Percentiles rank a stretch among this genome's conserved stretches.
Evolutionary conservation across 2,888 invertebrate species (phyloP).

Genomic region (Caenorhabditis zanzibari): DNA sequence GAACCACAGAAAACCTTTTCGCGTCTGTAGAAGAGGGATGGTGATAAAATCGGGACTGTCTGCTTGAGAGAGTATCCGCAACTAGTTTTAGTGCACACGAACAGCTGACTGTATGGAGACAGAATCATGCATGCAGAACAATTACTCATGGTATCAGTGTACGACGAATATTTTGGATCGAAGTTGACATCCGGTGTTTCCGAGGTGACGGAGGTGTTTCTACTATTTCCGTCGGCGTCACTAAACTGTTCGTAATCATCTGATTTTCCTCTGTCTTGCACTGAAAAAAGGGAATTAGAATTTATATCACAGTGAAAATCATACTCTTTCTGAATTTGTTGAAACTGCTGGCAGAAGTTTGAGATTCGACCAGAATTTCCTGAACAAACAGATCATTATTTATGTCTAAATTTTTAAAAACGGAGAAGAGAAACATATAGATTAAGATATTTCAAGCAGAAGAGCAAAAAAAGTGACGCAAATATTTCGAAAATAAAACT

Average conservation of each 20-base stretch:
- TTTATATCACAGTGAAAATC: too few species aligned
- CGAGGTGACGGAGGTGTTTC: background rate
- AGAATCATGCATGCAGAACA: conserved; percentile 7
- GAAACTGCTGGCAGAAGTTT: too few species aligned
- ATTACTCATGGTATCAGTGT: conserved; percentile 3
- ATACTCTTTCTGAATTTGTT: too few species aligned
- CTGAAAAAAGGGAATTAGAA: background rate
- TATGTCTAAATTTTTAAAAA: too few species aligned
- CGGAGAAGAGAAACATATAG: too few species aligned
- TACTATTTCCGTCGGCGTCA: background rate
- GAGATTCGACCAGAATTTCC: too few species aligned
- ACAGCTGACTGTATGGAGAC: conserved; percentile 30
- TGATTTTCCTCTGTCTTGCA: background rate
- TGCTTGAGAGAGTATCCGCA: conserved; percentile 10
- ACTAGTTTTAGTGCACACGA: conserved; percentile 8
- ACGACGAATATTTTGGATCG: background rate
- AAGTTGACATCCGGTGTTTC: background rate
- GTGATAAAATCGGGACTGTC: background rate
- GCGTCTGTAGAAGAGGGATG: conserved; percentile 3
- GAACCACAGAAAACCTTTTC: conserved; percentile 30
- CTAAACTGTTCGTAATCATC: background rate
- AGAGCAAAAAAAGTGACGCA: background rate
- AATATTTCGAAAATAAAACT: background rate
- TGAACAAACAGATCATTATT: too few species aligned
- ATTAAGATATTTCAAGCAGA: too few species aligned